Conservation (phyloP, 2,113 vertebrate species). For the Rhineura floridana region DNA sequence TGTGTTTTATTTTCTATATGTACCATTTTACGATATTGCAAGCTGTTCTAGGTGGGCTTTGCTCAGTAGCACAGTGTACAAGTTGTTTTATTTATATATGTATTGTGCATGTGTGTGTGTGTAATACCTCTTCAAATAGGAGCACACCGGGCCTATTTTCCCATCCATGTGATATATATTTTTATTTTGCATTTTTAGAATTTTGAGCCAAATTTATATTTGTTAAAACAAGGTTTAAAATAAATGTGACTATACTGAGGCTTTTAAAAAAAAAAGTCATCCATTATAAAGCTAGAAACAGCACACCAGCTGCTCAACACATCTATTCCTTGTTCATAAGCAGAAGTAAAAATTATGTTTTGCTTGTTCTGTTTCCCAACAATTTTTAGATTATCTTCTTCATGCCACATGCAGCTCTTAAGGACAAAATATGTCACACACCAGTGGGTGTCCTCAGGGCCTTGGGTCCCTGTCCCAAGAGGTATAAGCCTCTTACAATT, state of each 20-base stretch:
- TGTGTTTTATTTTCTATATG: no score
- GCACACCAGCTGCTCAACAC: neutral
- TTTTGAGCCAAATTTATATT: neutral
- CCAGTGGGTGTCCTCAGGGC: no score
- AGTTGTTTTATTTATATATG: no score
- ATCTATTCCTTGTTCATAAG: slow-evolving; percentile 20
- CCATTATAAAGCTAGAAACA: slow-evolving; percentile 16
- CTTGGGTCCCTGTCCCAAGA: no score
- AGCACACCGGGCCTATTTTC: neutral
- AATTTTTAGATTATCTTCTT: slow-evolving; percentile 34
- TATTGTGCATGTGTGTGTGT: no score
- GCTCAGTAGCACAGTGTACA: no score
- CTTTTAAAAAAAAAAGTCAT: neutral
- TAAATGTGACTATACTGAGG: neutral
- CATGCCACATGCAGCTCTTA: slow-evolving; percentile 15
- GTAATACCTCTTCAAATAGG: neutral
- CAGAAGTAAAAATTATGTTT: neutral
- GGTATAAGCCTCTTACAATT: no score
- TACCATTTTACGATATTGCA: no score
- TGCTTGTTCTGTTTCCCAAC: neutral
- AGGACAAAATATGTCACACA: neutral
- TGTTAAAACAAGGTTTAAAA: slow-evolving; percentile 15
- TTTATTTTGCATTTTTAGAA: neutral
- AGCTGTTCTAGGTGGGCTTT: no score
- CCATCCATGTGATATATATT: neutral